Percentiles rank a stretch among this genome's conserved stretches.
Conservation (phyloP, 2,888 invertebrate genomes). For the Erannis defoliaria region DNA sequence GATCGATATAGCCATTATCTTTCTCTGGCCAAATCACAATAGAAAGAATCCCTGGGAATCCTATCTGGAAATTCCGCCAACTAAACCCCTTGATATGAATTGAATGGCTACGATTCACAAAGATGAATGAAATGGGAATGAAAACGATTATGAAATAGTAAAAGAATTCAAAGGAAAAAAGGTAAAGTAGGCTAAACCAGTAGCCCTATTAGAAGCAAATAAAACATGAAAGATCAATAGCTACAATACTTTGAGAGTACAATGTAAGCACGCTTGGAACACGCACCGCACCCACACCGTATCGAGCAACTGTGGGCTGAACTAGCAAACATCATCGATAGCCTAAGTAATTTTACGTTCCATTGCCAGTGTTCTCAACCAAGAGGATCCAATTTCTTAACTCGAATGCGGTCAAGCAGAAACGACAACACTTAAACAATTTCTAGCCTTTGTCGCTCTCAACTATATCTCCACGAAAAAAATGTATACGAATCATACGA, state of each 20-base stretch:
- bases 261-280: conserved; percentile 52
- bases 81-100: conserved; percentile 1
- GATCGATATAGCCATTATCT: conserved; percentile 9
- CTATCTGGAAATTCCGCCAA: conserved; percentile 8
- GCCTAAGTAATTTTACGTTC: conserved; percentile 78
- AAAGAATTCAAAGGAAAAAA: conserved; percentile 38
- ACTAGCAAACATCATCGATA: conserved; percentile 58
- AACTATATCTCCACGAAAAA: conserved; percentile 54
- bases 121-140: conserved; percentile 32
- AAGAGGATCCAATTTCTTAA: conserved; percentile 80
- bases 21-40: neutral
- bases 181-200: conserved; percentile 50
- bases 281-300: conserved; percentile 43
- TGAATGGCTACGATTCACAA: conserved; percentile 9
- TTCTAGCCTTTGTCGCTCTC: conserved; percentile 64
- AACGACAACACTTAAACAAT: conserved; percentile 75
- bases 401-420: conserved; percentile 72
- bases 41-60: conserved; percentile 1
- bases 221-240: conserved; percentile 65
- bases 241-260: conserved; percentile 65
- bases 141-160: conserved; percentile 31
- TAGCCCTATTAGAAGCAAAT: conserved; percentile 66
- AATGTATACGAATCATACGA: conserved; percentile 15
- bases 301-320: conserved; percentile 40
- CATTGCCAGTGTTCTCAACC: conserved; percentile 78